Percentiles rank a stretch among this genome's conserved stretches.
Conservation (phyloP, 2,888 invertebrate genomes). For the Branchellion lobata region DNA sequence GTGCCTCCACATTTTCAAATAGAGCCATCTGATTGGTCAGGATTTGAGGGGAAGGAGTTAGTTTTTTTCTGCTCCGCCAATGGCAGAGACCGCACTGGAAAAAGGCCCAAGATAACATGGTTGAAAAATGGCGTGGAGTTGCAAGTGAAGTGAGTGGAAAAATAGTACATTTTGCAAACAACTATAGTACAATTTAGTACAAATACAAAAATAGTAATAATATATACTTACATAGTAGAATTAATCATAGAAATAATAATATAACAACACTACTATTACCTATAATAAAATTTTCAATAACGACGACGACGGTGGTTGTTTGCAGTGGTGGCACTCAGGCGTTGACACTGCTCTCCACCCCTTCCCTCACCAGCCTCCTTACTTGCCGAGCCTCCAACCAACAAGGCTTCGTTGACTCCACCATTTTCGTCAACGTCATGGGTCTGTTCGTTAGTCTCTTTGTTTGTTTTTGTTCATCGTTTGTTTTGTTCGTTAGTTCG, state of each 20-base stretch:
- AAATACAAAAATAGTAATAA: too few relatives aligned
- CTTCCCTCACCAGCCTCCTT: conserved; percentile 2
- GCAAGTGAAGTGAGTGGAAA: conserved; percentile 67
- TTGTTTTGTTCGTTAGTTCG: too few relatives aligned
- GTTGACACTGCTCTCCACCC: too few relatives aligned
- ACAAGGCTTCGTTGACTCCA: background rate
- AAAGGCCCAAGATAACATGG: conserved; percentile 84
- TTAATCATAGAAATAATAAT: too few relatives aligned
- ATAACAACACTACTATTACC: too few relatives aligned
- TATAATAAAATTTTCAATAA: too few relatives aligned
- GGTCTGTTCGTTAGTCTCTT: background rate
- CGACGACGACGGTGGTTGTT: too few relatives aligned
- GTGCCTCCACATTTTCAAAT: conserved; percentile 32
- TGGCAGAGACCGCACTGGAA: conserved; percentile 69
- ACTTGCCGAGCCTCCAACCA: conserved; percentile 7
- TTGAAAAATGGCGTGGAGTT: conserved; percentile 85
- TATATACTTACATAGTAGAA: too few relatives aligned
- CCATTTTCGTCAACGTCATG: background rate
- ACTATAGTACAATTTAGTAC: background rate
- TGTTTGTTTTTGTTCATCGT: too few relatives aligned
- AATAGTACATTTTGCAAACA: background rate
- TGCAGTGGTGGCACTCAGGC: too few relatives aligned
- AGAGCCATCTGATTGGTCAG: conserved; percentile 57
- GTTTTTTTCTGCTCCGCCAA: conserved; percentile 92
- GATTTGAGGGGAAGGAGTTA: conserved; percentile 77